These are phyloP conservation scores for Platypus cylindrus DNA, from an alignment of 2,888 invertebrate species.

Conservation along the genomic window DNA sequence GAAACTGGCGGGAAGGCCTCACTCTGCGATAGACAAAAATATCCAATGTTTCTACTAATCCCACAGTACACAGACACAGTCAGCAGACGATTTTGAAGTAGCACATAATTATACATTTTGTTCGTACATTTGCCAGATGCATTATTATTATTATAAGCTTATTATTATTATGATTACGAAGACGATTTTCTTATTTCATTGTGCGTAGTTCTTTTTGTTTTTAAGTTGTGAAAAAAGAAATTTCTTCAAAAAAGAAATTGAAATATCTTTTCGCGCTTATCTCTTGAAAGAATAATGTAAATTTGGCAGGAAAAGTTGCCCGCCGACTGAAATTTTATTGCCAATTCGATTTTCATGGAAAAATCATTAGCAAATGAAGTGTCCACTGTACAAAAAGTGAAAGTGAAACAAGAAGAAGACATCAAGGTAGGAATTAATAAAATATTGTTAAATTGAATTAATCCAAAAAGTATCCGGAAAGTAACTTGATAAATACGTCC, in stretches of 20 bases:
- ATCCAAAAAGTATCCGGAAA: neutral
- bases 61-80: too few relatives aligned
- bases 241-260: neutral
- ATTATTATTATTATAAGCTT: too few relatives aligned
- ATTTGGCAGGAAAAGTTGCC: too few relatives aligned
- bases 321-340: too few relatives aligned
- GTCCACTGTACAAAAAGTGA: constrained; percentile 19
- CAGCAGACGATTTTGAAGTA: too few relatives aligned
- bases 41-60: constrained; percentile 6
- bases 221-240: neutral
- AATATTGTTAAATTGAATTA: neutral
- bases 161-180: too few relatives aligned
- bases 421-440: constrained; percentile 53
- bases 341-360: constrained; percentile 24
- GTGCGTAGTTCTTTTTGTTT: neutral
- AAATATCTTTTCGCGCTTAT: too few relatives aligned
- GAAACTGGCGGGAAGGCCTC: constrained; percentile 30
- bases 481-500: too few relatives aligned
- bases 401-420: constrained; percentile 63
- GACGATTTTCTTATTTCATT: too few relatives aligned
- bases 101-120: too few relatives aligned
- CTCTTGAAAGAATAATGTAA: too few relatives aligned
- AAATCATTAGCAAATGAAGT: constrained; percentile 19
- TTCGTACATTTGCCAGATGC: constrained; percentile 16
- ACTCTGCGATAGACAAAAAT: constrained; percentile 22